Percentiles rank a stretch among this genome's conserved stretches.
Evolutionary conservation across 2,113 vertebrate species (phyloP).

Genomic region (Chaetodon auriga): DNA sequence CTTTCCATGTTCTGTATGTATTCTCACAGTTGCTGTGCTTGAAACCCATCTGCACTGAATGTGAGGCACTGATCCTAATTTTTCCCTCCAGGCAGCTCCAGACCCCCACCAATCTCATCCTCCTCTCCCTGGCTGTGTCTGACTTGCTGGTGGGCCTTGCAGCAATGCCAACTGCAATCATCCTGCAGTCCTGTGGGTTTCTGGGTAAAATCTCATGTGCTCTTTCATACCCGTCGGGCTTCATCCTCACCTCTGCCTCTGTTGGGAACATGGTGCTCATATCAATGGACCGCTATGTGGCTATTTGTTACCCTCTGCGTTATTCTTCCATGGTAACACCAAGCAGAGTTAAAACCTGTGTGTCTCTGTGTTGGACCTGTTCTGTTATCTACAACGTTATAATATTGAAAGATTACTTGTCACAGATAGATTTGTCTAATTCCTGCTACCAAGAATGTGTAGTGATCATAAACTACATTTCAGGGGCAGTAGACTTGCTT

Average conservation of each 20-base stretch:
- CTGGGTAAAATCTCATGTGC: neutral
- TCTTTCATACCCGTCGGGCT: fast-evolving
- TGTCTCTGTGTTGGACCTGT: conserved; percentile 28
- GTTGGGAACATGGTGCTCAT: no score
- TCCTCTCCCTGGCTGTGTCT: no score
- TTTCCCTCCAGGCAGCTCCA: neutral
- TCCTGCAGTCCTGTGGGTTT: no score
- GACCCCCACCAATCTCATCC: no score
- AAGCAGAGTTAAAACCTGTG: conserved; percentile 29
- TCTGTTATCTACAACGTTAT: neutral
- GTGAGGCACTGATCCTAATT: neutral
- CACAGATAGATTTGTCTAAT: neutral
- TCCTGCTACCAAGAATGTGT: neutral
- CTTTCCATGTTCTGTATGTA: neutral
- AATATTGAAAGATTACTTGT: neutral
- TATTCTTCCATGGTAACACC: conserved; percentile 26
- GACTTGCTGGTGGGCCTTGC: no score
- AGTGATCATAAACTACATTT: neutral
- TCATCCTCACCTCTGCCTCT: no score
- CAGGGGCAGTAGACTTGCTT: no score
- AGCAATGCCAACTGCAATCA: no score
- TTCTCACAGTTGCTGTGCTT: neutral
- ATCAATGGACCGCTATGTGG: conserved; percentile 18
- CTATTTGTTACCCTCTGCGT: conserved; percentile 30
- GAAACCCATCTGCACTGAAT: neutral